Conservation (phyloP, 2,113 vertebrate genomes). For the Platysternon megacephalum region DNA sequence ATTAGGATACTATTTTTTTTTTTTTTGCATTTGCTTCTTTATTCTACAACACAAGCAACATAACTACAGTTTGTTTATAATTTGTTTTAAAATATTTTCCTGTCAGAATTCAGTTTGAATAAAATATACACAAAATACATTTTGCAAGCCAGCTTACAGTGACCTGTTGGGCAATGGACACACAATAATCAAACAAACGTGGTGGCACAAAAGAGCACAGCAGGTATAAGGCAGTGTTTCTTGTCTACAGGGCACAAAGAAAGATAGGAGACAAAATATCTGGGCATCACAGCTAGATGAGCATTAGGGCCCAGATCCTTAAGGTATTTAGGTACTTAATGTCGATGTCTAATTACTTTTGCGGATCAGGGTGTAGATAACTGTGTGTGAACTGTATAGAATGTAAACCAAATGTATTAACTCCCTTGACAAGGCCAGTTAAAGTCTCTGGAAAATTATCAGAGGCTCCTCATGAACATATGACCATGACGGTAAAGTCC, state of each 20-base stretch:
- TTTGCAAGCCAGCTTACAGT: slow-evolving; percentile 78
- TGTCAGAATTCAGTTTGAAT: slow-evolving; percentile 82
- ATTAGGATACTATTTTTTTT: slow-evolving; percentile 32
- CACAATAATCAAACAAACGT: slow-evolving; percentile 71
- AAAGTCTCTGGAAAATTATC: slow-evolving; percentile 55
- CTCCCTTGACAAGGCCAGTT: slow-evolving; percentile 26
- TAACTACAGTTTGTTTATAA: slow-evolving; percentile 76
- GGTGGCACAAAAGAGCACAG: slow-evolving; percentile 42
- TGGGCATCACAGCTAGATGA: slow-evolving; percentile 1
- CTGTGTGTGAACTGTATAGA: not conserved
- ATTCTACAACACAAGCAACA: slow-evolving; percentile 89
- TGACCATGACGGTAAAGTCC: slow-evolving; percentile 43
- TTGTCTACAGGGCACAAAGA: slow-evolving; percentile 29
- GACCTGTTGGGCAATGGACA: slow-evolving; percentile 71
- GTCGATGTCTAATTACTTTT: not conserved
- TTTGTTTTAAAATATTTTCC: slow-evolving; percentile 84
- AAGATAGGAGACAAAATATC: not conserved
- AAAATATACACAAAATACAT: slow-evolving; percentile 86
- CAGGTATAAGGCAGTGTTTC: not conserved
- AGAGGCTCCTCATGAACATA: slow-evolving; percentile 69
- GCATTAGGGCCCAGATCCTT: not conserved
- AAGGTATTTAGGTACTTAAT: not conserved
- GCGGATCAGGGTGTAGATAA: not conserved
- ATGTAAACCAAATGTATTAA: slow-evolving; percentile 43
- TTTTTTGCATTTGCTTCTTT: slow-evolving; percentile 79